Base-by-base conservation (phyloP, 2,888 invertebrate genomes). In the Rhamphomyia laevipes region DNA sequence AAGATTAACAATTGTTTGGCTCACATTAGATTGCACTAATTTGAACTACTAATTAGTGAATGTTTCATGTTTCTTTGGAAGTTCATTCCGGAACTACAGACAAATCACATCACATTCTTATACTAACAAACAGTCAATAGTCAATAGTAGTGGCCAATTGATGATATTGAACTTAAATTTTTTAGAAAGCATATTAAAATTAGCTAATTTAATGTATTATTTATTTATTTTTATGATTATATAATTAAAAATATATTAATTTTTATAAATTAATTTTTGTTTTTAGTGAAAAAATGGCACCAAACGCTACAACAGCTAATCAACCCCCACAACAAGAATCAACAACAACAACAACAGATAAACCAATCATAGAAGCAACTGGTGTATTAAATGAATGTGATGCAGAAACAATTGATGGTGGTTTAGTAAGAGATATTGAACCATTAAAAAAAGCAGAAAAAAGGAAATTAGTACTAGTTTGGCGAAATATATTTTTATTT, bases 401-500 rank as follows among this genome's bases (percentile, higher is more conserved):
- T 63, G 78, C 77, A 4, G 81, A 82, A 59, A 79, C 80, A n/a
- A 57, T 72, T 10, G 80, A 80, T 60, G 71, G 78, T 15, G 80
- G 78, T 1, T 63, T 80, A 9, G 74, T 66, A 41, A 77, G 77
- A 63, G 76, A 79, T 55, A 75, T 78, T 13, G 72, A 73, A 1
- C 66, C 68, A 11, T 61, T 77, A 46, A 78, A 78, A 53, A 62
- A 63, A 49, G 78, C 81, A 1, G 78, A 81, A 50, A 72, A 73
- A 51, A 69, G 74, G 41, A 77, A 78, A 51, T 63, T 74, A 35
- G 71, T 77, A 62, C 66, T 84, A 43, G 90, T 91, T 9, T 91
- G 90, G 90, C 77, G 84, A 56, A 91, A 90, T 64, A 84, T 91
- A 45, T 68, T 82, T n/a, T 74, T 84, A 2, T 89, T 91, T 63